Conservation (phyloP, 2,797 vertebrate genomes). For the Chiloscyllium punctatum region DNA sequence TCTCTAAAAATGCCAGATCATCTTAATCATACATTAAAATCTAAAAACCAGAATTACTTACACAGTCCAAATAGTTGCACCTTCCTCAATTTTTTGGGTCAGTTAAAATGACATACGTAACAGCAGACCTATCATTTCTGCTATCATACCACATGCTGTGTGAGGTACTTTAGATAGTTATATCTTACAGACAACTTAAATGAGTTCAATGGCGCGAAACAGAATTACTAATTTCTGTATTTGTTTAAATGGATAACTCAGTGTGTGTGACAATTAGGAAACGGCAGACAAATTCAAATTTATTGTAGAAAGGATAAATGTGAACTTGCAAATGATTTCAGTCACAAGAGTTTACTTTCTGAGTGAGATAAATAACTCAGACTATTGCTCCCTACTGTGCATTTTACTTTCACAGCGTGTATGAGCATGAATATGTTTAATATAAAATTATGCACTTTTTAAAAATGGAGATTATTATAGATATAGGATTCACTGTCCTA, state of each 20-base stretch:
- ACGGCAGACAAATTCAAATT: not conserved
- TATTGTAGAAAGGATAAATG: slow-evolving; percentile 42
- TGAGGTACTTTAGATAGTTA: not conserved
- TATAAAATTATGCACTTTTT: not conserved
- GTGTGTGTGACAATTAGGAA: slow-evolving; percentile 1
- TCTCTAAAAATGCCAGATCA: too few species aligned
- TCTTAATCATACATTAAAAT: too few species aligned
- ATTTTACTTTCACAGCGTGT: not conserved
- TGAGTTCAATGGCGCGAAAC: slow-evolving; percentile 18
- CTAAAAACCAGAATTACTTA: too few species aligned
- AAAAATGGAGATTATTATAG: not conserved
- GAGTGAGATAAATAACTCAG: not conserved
- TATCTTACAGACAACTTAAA: not conserved
- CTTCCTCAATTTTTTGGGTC: not conserved
- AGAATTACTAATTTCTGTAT: slow-evolving; percentile 25
- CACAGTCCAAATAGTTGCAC: not conserved
- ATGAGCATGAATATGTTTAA: not conserved
- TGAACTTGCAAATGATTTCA: slow-evolving; percentile 45
- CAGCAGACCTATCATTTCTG: not conserved
- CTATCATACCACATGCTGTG: not conserved
- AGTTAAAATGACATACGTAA: not conserved
- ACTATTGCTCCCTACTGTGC: not conserved
- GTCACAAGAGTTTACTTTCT: slow-evolving; percentile 32
- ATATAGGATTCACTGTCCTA: not conserved
- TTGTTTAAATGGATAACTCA: slow-evolving; percentile 18